Percentiles rank a stretch among this genome's conserved stretches.
phyloP scores from a whole-genome alignment of 2,888 invertebrate species.

The Blastobasis adustella region DNA sequence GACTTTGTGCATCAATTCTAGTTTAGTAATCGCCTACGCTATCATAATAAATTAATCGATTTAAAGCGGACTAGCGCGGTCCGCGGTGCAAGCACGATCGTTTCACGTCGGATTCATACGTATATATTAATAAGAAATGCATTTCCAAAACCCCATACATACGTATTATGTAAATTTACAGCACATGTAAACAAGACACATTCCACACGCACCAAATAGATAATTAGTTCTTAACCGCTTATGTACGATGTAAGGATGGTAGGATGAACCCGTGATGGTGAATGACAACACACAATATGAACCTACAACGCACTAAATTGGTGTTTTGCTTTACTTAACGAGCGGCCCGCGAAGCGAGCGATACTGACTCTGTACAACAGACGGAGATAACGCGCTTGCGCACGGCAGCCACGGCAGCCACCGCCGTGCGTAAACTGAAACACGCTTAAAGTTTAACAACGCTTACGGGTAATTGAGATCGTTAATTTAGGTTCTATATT shows the following conservation, averaged over 20 bases:
- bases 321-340: conserved; percentile 18
- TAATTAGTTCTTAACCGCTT: conserved; percentile 41
- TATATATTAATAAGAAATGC: conserved; percentile 62
- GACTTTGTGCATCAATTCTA: conserved; percentile 61
- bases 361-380: conserved; percentile 43
- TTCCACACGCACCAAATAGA: conserved; percentile 62
- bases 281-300: conserved; percentile 20
- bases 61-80: conserved; percentile 51
- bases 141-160: conserved; percentile 60
- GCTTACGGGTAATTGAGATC: conserved; percentile 70
- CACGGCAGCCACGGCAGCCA: no score
- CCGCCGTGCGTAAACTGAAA: conserved; percentile 20
- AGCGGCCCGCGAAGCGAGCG: conserved; percentile 22
- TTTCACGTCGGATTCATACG: conserved; percentile 49
- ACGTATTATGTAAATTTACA: conserved; percentile 54
- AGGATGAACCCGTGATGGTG: conserved; percentile 25
- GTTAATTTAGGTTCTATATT: conserved; percentile 55
- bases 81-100: conserved; percentile 67
- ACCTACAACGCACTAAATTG: conserved; percentile 23
- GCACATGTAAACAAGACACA: conserved; percentile 68
- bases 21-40: conserved; percentile 50
- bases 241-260: conserved; percentile 31
- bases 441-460: conserved; percentile 50
- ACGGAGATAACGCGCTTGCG: conserved; percentile 7
- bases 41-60: conserved; percentile 39